These are phyloP conservation scores for Solen grandis DNA, from an alignment of 1,140 invertebrate genomes.

Conservation along the genomic window DNA sequence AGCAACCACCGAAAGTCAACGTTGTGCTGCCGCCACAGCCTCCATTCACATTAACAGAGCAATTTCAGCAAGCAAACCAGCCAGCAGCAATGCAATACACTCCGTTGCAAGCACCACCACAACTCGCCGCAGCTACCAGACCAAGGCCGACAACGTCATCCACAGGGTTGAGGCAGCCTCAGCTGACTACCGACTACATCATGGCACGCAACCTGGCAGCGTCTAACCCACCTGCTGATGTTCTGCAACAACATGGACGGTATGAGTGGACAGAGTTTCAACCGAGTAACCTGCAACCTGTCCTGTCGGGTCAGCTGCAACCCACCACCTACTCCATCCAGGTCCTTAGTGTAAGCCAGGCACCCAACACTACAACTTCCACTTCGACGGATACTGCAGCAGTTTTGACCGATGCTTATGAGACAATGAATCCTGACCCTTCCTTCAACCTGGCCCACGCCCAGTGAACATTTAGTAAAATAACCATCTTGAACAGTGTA, in stretches of 20 bases:
- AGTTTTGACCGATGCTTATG: neutral
- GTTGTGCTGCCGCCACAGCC: neutral
- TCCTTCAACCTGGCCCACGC: neutral
- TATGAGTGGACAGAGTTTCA: neutral
- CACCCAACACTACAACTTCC: neutral
- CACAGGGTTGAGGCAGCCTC: neutral
- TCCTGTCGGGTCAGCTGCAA: neutral
- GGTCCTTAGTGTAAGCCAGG: neutral
- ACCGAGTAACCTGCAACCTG: neutral
- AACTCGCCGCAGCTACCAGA: neutral
- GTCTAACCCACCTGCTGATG: neutral
- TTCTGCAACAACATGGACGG: neutral
- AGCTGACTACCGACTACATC: neutral
- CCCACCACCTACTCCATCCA: neutral
- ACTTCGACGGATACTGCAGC: too few relatives aligned
- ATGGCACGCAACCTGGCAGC: neutral
- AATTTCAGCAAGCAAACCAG: neutral
- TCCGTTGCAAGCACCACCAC: neutral
- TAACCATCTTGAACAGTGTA: neutral
- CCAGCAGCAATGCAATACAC: neutral
- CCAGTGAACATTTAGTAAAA: neutral
- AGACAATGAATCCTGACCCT: neutral
- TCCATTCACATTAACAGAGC: neutral
- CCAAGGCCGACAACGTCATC: neutral
- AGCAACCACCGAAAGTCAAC: too few relatives aligned